Evolutionary conservation across 2,797 vertebrate genomes (phyloP).

Genomic region (Potorous gilbertii): DNA sequence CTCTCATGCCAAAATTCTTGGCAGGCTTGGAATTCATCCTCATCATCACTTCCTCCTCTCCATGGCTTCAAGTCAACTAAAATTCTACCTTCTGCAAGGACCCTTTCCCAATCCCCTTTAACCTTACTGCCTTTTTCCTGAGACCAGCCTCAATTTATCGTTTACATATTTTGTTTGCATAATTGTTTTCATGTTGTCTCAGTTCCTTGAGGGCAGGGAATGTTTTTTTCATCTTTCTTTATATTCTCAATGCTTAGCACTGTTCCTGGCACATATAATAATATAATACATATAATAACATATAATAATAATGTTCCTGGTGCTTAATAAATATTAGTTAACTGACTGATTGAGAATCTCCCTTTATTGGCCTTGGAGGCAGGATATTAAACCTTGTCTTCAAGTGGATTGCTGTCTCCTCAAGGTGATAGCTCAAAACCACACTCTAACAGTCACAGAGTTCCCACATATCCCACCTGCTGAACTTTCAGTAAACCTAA

Average conservation of each 20-base stretch:
- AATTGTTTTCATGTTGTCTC: neutral
- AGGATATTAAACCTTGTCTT: slow-evolving; percentile 7
- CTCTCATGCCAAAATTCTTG: neutral
- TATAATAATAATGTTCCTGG: too few species aligned
- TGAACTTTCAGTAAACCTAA: slow-evolving; percentile 48
- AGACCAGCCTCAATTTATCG: neutral
- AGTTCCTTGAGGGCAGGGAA: neutral
- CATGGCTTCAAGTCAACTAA: neutral
- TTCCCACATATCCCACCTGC: slow-evolving; percentile 37
- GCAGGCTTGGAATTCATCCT: neutral
- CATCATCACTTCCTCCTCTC: neutral
- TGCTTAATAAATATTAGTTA: neutral
- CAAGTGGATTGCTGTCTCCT: slow-evolving; percentile 12
- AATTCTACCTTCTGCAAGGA: neutral
- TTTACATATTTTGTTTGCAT: neutral
- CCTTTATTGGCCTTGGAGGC: neutral
- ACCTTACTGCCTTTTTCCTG: neutral
- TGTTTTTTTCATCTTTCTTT: neutral
- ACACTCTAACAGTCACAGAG: neutral
- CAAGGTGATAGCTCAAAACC: slow-evolving; percentile 18
- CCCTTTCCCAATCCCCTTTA: neutral
- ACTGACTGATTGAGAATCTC: neutral
- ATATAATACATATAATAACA: too few species aligned
- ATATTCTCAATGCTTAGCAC: neutral
- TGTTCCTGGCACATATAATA: neutral